Evolutionary conservation across 2,888 invertebrate genomes (phyloP), one percentile per base, ranked within the genome.

Genomic region (Amiota mariae): DNA sequence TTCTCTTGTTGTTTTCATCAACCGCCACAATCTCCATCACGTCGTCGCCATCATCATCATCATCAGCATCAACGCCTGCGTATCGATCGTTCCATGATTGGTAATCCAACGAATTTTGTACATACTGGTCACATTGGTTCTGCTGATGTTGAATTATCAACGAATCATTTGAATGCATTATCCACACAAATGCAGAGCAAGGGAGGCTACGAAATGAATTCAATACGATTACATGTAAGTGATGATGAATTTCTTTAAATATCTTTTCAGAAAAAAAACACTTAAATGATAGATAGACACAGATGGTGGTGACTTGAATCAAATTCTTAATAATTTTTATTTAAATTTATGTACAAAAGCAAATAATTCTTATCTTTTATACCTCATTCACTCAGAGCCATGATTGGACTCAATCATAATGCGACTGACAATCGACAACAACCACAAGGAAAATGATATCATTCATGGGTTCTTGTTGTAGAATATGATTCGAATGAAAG

Each of bases 151-250:
- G 95, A 96, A 88, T 93, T 95, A 91, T 95, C 94, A 24, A 94
- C 94, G 74, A 94, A 94, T 81, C 93, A 97, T 90, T 92, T 98
- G 79, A 94, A 94, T 88, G 95, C 96, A 81, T 94, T 98, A 88
- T 97, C 97, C 91, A 95, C 94, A 86, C 97, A 98, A 91, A 97
- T 98, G 97, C 95, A 96, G 90, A 96, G 97, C 91, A 98, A 98
- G 92, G 98, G 98, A 72, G 97, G 97, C 81, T 97, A 97, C 89
- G 96, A 97, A 89, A 93, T 93, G 90, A 90, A 89, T 79, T 89
- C 90, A 75, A 87, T 90, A 82, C 87, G 89, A 81, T 80, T 90
- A 75, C 90, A 90, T 86, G 90, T 90, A 83, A 82, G 82, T 79
- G 46, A 73, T n/a, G n/a, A n/a, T n/a, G n/a, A 59, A 72, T 82